Evolutionary conservation across 1,140 invertebrate species (phyloP).

Genomic region (Hetaerina americana): DNA sequence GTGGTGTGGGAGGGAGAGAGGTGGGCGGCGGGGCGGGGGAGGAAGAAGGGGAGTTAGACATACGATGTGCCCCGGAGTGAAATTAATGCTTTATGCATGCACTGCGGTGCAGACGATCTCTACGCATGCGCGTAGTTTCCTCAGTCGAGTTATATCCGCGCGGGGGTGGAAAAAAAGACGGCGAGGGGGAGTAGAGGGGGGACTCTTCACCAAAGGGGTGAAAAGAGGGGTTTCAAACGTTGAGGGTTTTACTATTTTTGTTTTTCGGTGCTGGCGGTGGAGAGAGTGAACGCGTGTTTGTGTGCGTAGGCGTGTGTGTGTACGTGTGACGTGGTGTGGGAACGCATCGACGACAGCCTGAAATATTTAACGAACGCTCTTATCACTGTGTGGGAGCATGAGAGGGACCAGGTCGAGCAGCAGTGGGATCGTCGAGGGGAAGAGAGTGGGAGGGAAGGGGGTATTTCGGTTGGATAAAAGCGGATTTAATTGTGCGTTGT

Average conservation of each 20-base stretch:
- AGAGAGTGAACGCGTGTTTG: too few relatives aligned
- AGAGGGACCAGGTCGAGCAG: not conserved
- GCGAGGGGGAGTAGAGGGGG: too few relatives aligned
- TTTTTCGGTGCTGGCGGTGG: not conserved
- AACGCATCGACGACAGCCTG: not conserved
- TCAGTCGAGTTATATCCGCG: not conserved
- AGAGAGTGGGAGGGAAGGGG: not conserved
- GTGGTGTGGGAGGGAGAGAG: too few relatives aligned
- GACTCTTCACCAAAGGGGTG: too few relatives aligned
- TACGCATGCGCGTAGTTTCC: not conserved
- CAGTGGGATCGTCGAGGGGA: not conserved
- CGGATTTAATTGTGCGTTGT: not conserved
- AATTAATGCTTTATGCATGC: not conserved
- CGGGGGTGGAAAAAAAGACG: too few relatives aligned
- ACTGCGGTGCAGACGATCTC: not conserved
- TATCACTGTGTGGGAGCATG: not conserved
- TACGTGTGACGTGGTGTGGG: too few relatives aligned
- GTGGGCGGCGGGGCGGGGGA: too few relatives aligned
- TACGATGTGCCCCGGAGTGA: not conserved
- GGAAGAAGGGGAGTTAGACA: too few relatives aligned
- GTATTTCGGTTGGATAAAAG: too few relatives aligned
- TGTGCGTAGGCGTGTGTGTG: too few relatives aligned
- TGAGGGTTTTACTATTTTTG: not conserved
- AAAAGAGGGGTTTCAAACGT: too few relatives aligned
- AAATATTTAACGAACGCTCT: not conserved